phyloP scores from a whole-genome alignment of 2,113 vertebrate species.

The Gobio gobio region DNA sequence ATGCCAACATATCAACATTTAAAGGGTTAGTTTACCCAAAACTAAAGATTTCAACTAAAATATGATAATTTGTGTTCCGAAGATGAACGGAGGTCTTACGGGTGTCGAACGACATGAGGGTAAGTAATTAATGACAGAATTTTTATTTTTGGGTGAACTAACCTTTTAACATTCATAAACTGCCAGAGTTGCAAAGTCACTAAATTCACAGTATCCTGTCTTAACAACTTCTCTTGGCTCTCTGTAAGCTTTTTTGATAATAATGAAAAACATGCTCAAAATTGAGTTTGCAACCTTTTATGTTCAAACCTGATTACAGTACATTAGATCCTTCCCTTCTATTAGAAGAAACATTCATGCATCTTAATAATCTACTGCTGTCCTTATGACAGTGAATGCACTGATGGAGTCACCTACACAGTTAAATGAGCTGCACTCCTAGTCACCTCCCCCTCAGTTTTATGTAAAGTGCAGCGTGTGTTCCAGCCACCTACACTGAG shows the following conservation, averaged over 20 bases:
- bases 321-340: background rate
- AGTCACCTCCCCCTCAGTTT: slow-evolving; percentile 32
- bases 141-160: too few relatives aligned
- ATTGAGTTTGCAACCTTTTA: background rate
- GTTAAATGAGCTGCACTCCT: slow-evolving; percentile 22
- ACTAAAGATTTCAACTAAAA: too few relatives aligned
- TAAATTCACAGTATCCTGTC: background rate
- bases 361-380: background rate
- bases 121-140: too few relatives aligned
- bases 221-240: background rate
- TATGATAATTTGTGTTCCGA: too few relatives aligned
- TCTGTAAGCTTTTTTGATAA: background rate
- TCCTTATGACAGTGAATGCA: slow-evolving; percentile 4
- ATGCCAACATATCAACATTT: background rate
- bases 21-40: too few relatives aligned
- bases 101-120: too few relatives aligned
- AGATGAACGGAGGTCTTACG: too few relatives aligned
- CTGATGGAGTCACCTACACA: slow-evolving; percentile 28
- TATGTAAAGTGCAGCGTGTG: slow-evolving; percentile 31
- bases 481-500: slow-evolving; percentile 36
- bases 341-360: background rate
- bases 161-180: background rate
- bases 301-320: background rate
- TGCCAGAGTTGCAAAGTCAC: background rate
- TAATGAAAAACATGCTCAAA: background rate